These are phyloP conservation scores for Drosophila villosipedis DNA, from an alignment of 2,888 invertebrate genomes.

Conservation along the genomic window DNA sequence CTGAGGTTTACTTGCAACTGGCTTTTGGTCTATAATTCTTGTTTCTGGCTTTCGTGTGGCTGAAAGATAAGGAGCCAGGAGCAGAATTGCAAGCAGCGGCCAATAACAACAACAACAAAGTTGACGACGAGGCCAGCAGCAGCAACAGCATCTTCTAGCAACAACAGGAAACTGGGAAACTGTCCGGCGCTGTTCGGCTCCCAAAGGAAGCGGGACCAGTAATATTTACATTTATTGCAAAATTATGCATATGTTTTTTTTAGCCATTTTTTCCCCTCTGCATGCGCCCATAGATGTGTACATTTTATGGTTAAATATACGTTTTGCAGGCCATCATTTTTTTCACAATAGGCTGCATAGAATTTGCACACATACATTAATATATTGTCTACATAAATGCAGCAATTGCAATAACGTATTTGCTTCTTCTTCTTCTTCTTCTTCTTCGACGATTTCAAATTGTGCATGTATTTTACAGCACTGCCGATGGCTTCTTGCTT, in stretches of 20 bases:
- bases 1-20: constrained; percentile 65
- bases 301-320: constrained; percentile 27
- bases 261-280: neutral
- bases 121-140: neutral
- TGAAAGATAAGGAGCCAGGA: constrained; percentile 72
- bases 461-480: constrained; percentile 2
- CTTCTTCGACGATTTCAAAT: neutral
- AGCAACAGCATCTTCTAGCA: constrained; percentile 37
- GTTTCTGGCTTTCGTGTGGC: constrained; percentile 75
- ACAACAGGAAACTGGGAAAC: constrained; percentile 66
- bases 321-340: constrained; percentile 33
- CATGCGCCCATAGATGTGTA: constrained; percentile 7
- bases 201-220: constrained; percentile 69
- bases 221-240: constrained; percentile 66
- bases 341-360: constrained; percentile 1
- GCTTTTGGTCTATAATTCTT: constrained; percentile 80
- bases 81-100: constrained; percentile 27
- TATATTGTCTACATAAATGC: constrained; percentile 1
- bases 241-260: constrained; percentile 59
- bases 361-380: neutral
- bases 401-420: constrained; percentile 1
- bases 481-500: neutral
- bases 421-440: constrained; percentile 2
- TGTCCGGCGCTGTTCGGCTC: constrained; percentile 69
- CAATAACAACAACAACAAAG: neutral